Percentiles rank a stretch among this genome's conserved stretches.
Evolutionary conservation across 1,140 invertebrate genomes (phyloP).

Genomic region (Ceratosolen solmsi): DNA sequence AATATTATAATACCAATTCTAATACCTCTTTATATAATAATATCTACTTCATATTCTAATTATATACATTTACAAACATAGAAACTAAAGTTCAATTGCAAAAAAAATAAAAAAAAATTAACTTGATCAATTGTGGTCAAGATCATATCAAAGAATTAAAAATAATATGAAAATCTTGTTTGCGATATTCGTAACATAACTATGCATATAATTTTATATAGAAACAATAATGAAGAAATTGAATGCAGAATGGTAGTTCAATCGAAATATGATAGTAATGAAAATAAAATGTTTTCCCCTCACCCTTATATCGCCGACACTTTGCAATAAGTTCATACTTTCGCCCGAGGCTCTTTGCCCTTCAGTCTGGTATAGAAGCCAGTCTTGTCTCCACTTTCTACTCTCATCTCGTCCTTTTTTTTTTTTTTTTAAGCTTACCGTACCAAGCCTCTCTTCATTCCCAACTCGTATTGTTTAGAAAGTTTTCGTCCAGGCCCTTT

Average conservation of each 20-base stretch:
- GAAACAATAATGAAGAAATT: background rate
- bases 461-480: conserved; percentile 40
- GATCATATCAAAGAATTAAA: too few relatives aligned
- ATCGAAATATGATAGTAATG: conserved; percentile 26
- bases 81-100: too few relatives aligned
- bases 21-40: too few relatives aligned
- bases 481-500: conserved; percentile 18
- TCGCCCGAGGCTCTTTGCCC: background rate
- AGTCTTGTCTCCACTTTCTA: too few relatives aligned
- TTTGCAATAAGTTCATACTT: conserved; percentile 14
- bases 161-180: too few relatives aligned
- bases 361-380: too few relatives aligned
- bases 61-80: too few relatives aligned
- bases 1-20: too few relatives aligned
- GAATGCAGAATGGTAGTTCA: background rate
- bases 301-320: conserved; percentile 18
- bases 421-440: background rate
- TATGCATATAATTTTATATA: background rate
- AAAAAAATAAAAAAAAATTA: too few relatives aligned
- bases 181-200: too few relatives aligned
- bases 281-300: conserved; percentile 38
- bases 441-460: background rate
- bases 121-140: too few relatives aligned
- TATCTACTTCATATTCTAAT: too few relatives aligned
- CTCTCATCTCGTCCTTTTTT: background rate